These are phyloP conservation scores for Cynodonichthys magdalenae DNA, from an alignment of 2,797 vertebrate species.

Conservation along the genomic window DNA sequence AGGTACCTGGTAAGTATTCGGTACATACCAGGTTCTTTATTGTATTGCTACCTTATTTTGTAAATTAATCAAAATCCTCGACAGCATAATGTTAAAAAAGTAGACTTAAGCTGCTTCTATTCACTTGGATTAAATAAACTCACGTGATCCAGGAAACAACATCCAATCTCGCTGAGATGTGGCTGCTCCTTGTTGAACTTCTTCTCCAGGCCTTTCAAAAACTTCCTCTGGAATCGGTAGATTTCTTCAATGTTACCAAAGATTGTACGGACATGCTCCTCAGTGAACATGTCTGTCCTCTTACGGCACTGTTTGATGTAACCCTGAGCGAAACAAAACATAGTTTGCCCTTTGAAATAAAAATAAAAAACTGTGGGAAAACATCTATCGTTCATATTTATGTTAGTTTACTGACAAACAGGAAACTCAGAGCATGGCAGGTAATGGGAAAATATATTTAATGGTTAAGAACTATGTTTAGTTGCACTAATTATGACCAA, in stretches of 20 bases:
- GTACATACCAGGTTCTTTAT: too few relatives aligned
- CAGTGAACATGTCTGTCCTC: conserved; percentile 93
- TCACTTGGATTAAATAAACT: conserved; percentile 46
- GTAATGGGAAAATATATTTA: not conserved
- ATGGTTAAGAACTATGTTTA: not conserved
- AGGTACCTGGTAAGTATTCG: not conserved
- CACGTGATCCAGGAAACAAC: conserved; percentile 95
- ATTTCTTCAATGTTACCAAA: conserved; percentile 98
- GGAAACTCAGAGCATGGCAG: too few relatives aligned
- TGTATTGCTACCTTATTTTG: too few relatives aligned
- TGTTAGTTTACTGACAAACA: too few relatives aligned
- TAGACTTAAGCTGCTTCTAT: not conserved
- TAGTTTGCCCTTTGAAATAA: too few relatives aligned
- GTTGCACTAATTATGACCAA: not conserved
- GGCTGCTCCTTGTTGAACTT: conserved; percentile 92
- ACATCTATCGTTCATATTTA: too few relatives aligned
- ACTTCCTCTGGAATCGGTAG: conserved; percentile 93
- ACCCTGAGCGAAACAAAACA: conserved; percentile 76
- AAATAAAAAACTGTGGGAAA: too few relatives aligned
- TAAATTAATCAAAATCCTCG: too few relatives aligned
- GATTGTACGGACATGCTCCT: conserved; percentile 92
- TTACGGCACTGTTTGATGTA: conserved; percentile 96
- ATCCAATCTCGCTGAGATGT: conserved; percentile 94
- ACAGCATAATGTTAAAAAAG: too few relatives aligned
- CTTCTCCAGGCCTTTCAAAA: conserved; percentile 91